Conservation (phyloP, 2,888 invertebrate species). For the Leptopilina syphax region DNA sequence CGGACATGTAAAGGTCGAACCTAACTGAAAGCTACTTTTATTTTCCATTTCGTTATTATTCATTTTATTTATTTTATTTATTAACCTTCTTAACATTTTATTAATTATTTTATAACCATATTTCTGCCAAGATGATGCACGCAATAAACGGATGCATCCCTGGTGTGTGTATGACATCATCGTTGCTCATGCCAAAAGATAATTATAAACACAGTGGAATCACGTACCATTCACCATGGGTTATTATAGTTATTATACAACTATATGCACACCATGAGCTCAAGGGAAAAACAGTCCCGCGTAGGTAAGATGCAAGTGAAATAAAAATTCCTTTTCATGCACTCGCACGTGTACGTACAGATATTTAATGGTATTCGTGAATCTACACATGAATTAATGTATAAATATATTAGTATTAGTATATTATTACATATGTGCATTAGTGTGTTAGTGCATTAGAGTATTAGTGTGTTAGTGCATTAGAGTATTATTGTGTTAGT, state of each 20-base stretch:
- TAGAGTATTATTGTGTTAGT: no score
- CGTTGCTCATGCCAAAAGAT: slow-evolving; percentile 42
- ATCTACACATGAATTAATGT: slow-evolving; percentile 32
- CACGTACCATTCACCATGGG: slow-evolving; percentile 43
- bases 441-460: no score
- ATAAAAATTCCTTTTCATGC: not conserved
- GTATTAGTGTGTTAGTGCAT: no score
- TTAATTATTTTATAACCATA: slow-evolving; percentile 3
- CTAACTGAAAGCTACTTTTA: no score
- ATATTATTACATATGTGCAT: no score
- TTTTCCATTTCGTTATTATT: no score
- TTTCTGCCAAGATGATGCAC: not conserved
- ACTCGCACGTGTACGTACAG: not conserved
- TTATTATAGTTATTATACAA: slow-evolving; percentile 4
- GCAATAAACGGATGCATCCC: slow-evolving; percentile 23
- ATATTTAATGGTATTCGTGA: not conserved
- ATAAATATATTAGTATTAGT: not conserved
- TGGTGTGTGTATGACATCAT: slow-evolving; percentile 27
- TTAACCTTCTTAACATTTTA: not conserved
- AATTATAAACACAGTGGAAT: slow-evolving; percentile 42
- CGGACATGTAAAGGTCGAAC: no score
- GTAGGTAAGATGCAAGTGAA: slow-evolving; percentile 3
- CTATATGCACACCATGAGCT: not conserved
- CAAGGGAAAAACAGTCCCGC: not conserved
- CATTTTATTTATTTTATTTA: not conserved